Conservation (phyloP, 2,888 invertebrate species). For the Dryadula phaetusa region DNA sequence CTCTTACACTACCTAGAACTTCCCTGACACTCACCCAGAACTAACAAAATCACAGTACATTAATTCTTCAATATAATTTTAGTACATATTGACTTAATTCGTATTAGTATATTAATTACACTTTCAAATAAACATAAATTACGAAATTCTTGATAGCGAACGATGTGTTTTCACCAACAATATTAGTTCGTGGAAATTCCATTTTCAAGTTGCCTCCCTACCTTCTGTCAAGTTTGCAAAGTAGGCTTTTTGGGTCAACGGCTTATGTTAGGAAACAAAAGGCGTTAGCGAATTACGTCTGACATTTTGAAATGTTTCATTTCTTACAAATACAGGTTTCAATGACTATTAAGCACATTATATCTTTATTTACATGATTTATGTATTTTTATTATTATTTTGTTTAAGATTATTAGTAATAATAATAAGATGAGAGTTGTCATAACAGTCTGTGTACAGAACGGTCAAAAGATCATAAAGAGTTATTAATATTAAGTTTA, state of each 20-base stretch:
- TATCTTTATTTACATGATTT: neutral
- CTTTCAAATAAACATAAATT: neutral
- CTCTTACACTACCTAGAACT: too few relatives aligned
- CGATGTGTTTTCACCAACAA: slow-evolving; percentile 22
- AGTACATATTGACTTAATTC: neutral
- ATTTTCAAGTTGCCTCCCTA: slow-evolving; percentile 18
- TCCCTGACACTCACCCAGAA: too few relatives aligned
- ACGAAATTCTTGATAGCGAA: neutral
- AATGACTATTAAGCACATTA: neutral
- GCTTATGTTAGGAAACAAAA: slow-evolving; percentile 20
- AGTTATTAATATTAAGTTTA: neutral
- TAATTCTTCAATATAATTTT: neutral
- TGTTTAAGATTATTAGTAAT: too few relatives aligned
- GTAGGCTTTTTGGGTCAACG: slow-evolving; percentile 24
- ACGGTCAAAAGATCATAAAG: too few relatives aligned
- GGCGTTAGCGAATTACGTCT: slow-evolving; percentile 16
- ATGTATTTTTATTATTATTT: too few relatives aligned
- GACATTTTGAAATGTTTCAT: neutral
- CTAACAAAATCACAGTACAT: too few relatives aligned
- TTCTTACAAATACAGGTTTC: neutral
- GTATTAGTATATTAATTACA: neutral
- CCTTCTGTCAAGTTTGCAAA: slow-evolving; percentile 30
- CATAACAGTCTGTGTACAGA: too few relatives aligned
- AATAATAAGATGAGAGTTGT: too few relatives aligned
- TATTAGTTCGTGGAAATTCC: slow-evolving; percentile 21